Evolutionary conservation across 2,888 invertebrate species (phyloP).

Genomic region (Molorchus minor): DNA sequence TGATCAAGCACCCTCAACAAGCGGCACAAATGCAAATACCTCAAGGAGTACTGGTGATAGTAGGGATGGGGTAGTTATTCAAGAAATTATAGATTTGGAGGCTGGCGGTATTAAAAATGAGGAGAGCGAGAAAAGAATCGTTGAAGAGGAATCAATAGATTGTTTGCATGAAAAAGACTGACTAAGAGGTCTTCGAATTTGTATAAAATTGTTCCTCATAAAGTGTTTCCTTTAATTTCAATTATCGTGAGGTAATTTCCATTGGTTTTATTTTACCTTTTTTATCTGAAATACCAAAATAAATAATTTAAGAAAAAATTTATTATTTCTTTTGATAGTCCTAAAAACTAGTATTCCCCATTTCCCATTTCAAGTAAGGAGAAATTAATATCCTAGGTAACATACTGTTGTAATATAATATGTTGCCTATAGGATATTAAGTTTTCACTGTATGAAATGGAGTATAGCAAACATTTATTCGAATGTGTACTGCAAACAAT

Average conservation of each 20-base stretch:
- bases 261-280: neutral
- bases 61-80: neutral
- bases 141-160: constrained; percentile 4
- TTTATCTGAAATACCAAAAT: neutral
- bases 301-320: neutral
- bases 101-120: constrained; percentile 11
- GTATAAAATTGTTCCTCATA: neutral
- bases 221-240: neutral
- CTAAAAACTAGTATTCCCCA: neutral
- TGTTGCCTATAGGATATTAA: too few species aligned
- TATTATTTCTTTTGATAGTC: neutral
- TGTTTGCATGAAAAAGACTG: neutral
- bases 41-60: neutral
- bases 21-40: neutral
- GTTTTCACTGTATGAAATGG: too few species aligned
- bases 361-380: too few species aligned
- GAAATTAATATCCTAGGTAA: too few species aligned
- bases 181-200: neutral
- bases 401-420: too few species aligned
- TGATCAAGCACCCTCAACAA: neutral
- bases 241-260: neutral
- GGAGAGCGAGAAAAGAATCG: neutral
- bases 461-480: too few species aligned
- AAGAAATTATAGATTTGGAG: constrained; percentile 4
- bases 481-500: too few species aligned